Evolutionary conservation across 2,113 vertebrate species (phyloP), one percentile per base, ranked within the genome.

Genomic region (Triplophysa tibetana): DNA sequence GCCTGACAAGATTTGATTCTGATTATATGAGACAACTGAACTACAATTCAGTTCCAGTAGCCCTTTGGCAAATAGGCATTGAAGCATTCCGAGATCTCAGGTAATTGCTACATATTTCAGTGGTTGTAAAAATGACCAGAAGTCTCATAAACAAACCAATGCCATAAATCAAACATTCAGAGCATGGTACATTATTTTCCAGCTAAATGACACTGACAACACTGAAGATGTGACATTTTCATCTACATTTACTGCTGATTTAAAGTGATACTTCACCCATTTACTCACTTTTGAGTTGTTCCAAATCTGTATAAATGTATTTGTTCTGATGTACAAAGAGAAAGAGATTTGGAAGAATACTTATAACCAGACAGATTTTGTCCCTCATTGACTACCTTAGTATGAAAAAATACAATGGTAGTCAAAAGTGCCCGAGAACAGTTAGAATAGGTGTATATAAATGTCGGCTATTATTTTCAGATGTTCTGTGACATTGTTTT

Each of bases 101-200:
- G 41, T 78, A 84, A 84, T 81, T 80, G 74, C 67, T 69, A 83
- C 79, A 78, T 50, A 78, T 81, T 79, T 80, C 41, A 50, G 43
- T 26, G 26, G 17, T 63, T 13, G 38, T 58, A 17, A 77, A 29
- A 78, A 75, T 67, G 69, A 75, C 82, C 80, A 56, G 45, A 67
- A 65, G 70, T 64, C 82, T 82, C 74, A 78, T 80, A 72, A 75
- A 82, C 38, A 82, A 87, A 80, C 45, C 50, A 81, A 66, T 26
- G 62, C 21, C 60, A 82, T 84, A 68, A 78, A 85, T 85, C 66
- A 83, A 78, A 26, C 58, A 80, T 79, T 54, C n/a, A 29, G 45
- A 70, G 43, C 75, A 45, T n/a, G 17, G 13, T 72, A 64, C 81
- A 75, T 81, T 79, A 65, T 82, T 64, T 64, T 58, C 14, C 75